These are phyloP conservation scores for Paraplagusia blochii DNA, from an alignment of 2,113 vertebrate species.

Conservation along the genomic window DNA sequence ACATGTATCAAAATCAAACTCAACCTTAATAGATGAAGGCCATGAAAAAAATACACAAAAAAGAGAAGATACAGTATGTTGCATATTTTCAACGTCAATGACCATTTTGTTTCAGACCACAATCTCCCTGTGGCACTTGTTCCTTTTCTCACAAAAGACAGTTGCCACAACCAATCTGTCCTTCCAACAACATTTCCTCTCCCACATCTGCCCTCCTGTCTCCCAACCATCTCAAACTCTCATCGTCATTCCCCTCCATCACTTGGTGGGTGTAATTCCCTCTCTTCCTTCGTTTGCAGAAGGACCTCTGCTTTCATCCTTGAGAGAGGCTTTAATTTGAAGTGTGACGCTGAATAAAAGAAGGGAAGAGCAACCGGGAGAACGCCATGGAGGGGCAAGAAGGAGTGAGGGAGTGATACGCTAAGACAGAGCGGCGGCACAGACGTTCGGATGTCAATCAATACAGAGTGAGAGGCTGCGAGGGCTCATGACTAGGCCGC, in stretches of 20 bases:
- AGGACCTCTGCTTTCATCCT: constrained; percentile 78
- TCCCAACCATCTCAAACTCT: constrained; percentile 48
- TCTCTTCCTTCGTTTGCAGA: constrained; percentile 66
- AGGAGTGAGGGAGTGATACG: constrained; percentile 40
- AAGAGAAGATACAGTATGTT: too few relatives aligned
- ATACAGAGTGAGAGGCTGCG: constrained; percentile 63
- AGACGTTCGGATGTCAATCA: constrained; percentile 84
- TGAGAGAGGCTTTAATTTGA: constrained; percentile 79
- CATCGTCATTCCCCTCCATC: constrained; percentile 72
- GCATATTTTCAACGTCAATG: too few relatives aligned
- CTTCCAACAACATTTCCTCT: constrained; percentile 57
- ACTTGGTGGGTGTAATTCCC: constrained; percentile 66
- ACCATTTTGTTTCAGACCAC: not conserved
- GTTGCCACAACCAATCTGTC: constrained; percentile 68
- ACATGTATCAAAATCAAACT: too few relatives aligned
- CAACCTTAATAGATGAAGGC: too few relatives aligned
- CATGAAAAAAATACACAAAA: too few relatives aligned
- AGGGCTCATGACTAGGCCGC: constrained; percentile 62
- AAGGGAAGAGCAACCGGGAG: constrained; percentile 31
- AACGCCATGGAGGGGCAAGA: not conserved
- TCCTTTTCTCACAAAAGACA: constrained; percentile 52
- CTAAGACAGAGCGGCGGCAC: constrained; percentile 50
- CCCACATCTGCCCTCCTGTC: constrained; percentile 48
- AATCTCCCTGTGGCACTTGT: constrained; percentile 52
- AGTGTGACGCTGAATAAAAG: constrained; percentile 70